These are phyloP conservation scores for Megalopta genalis DNA, from an alignment of 1,140 invertebrate species.

Conservation along the genomic window DNA sequence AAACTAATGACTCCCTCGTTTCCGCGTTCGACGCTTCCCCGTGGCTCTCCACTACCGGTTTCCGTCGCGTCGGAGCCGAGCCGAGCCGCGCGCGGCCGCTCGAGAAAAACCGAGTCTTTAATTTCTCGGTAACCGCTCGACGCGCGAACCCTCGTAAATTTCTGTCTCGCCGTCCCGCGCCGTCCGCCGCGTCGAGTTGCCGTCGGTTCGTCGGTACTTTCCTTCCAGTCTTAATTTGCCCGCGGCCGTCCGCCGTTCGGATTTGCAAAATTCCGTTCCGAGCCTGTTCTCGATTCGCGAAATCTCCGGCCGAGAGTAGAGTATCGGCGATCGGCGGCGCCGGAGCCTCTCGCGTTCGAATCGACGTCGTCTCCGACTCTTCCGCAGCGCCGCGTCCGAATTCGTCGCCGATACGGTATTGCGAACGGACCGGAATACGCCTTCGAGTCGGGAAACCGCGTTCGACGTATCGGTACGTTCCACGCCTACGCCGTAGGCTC, in stretches of 20 bases:
- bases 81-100: too few species aligned
- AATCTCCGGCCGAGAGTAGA: too few species aligned
- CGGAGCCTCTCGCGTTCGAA: too few species aligned
- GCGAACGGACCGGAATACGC: too few species aligned
- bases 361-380: too few species aligned
- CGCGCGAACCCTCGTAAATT: conserved; percentile 9
- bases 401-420: too few species aligned
- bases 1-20: conserved; percentile 28
- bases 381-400: too few species aligned
- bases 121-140: background rate
- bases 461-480: too few species aligned
- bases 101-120: background rate
- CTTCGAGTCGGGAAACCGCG: too few species aligned
- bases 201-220: conserved; percentile 6
- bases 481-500: too few species aligned
- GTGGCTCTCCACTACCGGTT: conserved; percentile 1
- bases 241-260: background rate
- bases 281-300: too few species aligned
- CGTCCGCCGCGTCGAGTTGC: background rate
- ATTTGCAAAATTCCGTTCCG: background rate
- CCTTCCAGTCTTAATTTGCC: conserved; percentile 37
- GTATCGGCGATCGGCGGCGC: too few species aligned
- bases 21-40: background rate
- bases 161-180: conserved; percentile 2
- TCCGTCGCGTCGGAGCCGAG: background rate